Percentiles rank a stretch among this genome's conserved stretches.
These are phyloP conservation scores for Mizuhopecten yessoensis DNA, from an alignment of 1,140 invertebrate species.

Conservation along the genomic window DNA sequence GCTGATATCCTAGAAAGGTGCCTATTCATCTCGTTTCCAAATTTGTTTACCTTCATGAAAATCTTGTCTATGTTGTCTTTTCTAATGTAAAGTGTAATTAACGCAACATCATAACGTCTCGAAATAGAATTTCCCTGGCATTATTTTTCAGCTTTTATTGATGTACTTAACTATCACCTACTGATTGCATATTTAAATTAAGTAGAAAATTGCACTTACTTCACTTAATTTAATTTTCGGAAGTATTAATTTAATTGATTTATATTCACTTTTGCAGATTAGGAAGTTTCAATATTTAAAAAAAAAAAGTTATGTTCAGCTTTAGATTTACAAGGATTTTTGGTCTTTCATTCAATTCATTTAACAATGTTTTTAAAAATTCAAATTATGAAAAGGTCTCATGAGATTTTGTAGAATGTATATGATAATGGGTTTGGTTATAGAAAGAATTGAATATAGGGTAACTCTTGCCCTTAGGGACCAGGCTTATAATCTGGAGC, in stretches of 20 bases:
- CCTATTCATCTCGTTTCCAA: neutral
- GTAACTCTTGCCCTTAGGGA: neutral
- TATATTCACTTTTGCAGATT: neutral
- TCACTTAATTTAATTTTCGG: neutral
- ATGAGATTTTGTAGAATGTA: neutral
- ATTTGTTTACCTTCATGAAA: neutral
- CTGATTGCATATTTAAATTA: neutral
- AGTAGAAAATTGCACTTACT: neutral
- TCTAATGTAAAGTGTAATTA: neutral
- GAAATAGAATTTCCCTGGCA: neutral
- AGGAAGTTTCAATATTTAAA: neutral
- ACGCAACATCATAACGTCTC: neutral
- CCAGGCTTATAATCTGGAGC: too few relatives aligned
- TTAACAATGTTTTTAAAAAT: neutral
- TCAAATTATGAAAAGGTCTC: neutral
- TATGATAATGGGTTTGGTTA: slow-evolving; percentile 4
- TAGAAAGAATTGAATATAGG: neutral
- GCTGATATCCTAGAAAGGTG: neutral
- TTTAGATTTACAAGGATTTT: neutral
- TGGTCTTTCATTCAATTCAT: neutral
- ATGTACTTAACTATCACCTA: neutral
- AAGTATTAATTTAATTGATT: neutral
- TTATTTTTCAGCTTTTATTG: neutral
- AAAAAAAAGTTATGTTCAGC: neutral
- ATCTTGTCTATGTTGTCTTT: too few relatives aligned